Base-by-base conservation (phyloP, 2,113 vertebrate genomes). In the Crotalus viridis region DNA sequence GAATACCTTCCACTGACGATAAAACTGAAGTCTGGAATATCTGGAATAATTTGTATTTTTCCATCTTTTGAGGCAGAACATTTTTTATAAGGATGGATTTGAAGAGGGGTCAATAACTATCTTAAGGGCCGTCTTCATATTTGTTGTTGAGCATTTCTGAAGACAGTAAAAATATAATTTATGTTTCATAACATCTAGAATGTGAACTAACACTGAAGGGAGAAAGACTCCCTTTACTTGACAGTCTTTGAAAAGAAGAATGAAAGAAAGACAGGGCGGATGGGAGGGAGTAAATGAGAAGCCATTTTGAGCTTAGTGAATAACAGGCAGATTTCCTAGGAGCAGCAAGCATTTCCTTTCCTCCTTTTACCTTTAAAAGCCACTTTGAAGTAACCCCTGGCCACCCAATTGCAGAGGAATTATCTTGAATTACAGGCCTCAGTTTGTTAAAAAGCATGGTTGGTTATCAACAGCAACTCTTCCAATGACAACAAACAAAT, bases 361-460 rank as follows among this genome's bases (percentile, higher is more conserved):
- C 89, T 52, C 57, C 86, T 43, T 88, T 59, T 96, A 94, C 89
- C 95, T 97, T 95, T 97, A 95, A 97, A 97, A 98, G 95, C 59
- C 93, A 93, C 95, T 89, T 96, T 96, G 93, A 96, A 96, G 95
- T 95, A 97, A 95, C 93, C 92, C 90, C 94, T 97, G 94, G 95
- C 96, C 97, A 96, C 93, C 94, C 96, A 98, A 98, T 97, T 98
- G 97, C 96, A 96, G 96, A 95, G 96, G 97, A 98, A 98, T 98
- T 98, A 98, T 97, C 97, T 97, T 97, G 97, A 97, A 97, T 98
- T 98, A 98, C 96, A 97, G 96, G 74, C 94, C 95, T 97, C 96
- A 94, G 89, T 97, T 97, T 97, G 96, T 94, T 97, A 97, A 97
- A 97, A 96, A 97, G 96, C 95, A 94, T 89, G 97, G 95, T 91